Percentiles rank a stretch among this genome's conserved stretches.
Evolutionary conservation across 2,113 vertebrate species (phyloP).

Genomic region (Reinhardtius hippoglossoides): DNA sequence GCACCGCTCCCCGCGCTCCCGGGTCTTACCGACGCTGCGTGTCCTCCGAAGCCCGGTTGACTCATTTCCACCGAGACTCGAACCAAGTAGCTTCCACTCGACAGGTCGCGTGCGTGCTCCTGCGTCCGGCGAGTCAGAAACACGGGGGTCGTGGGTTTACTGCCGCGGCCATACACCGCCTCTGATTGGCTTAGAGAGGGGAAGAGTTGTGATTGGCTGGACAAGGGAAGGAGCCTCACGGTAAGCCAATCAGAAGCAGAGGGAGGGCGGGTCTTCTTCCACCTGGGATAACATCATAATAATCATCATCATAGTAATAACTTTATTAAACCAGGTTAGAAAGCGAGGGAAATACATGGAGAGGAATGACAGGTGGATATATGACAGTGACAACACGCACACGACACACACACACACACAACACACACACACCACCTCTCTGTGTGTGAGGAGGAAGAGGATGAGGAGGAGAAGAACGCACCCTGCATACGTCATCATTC

Average conservation of each 20-base stretch:
- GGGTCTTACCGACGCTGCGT: background rate
- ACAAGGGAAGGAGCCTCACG: background rate
- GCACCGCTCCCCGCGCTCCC: no score
- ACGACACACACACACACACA: no score
- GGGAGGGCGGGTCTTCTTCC: background rate
- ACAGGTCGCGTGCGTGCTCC: no score
- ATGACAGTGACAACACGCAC: no score
- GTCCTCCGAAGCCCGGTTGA: background rate
- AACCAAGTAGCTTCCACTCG: background rate
- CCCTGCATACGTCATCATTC: slow-evolving; percentile 20
- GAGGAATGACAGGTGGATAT: no score
- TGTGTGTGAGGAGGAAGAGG: no score
- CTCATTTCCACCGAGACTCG: background rate
- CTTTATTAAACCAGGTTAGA: no score
- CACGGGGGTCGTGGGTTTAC: background rate
- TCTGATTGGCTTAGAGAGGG: background rate
- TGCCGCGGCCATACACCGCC: background rate
- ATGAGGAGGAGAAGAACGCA: no score
- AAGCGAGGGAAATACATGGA: no score
- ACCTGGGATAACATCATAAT: no score
- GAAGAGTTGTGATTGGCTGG: background rate
- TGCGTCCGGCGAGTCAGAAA: background rate
- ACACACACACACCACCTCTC: no score
- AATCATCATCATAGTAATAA: no score
- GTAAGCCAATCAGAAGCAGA: background rate